Conservation (phyloP, 2,888 invertebrate genomes). For the Erannis defoliaria region DNA sequence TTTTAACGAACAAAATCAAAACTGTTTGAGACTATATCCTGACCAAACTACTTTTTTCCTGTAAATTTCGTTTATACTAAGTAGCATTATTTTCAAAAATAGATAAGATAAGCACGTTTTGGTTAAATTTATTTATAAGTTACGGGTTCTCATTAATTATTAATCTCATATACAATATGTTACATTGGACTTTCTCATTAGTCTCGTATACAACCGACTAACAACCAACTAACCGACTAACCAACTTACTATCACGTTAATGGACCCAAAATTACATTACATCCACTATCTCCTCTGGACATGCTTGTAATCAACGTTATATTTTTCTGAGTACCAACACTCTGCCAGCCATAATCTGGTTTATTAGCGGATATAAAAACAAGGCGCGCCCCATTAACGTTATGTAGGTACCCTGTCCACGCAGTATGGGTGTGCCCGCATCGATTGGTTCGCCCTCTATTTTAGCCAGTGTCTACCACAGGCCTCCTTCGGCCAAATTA, state of each 20-base stretch:
- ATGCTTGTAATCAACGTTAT: constrained; percentile 31
- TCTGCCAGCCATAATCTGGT: constrained; percentile 62
- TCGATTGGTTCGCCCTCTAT: constrained; percentile 60
- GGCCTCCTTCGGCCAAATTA: constrained; percentile 27
- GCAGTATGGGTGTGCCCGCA: constrained; percentile 64
- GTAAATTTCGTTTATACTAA: not conserved
- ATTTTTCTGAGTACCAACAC: constrained; percentile 44
- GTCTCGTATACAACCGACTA: constrained; percentile 5
- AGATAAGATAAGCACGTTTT: too few relatives aligned
- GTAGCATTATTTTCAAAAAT: not conserved
- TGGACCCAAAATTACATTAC: constrained; percentile 14
- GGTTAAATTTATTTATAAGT: not conserved
- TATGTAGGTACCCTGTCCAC: constrained; percentile 63
- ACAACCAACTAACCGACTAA: constrained; percentile 13
- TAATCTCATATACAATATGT: too few relatives aligned
- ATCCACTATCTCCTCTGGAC: constrained; percentile 11
- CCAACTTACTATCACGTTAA: constrained; percentile 10
- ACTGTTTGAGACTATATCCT: not conserved
- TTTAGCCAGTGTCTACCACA: constrained; percentile 18
- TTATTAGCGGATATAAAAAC: constrained; percentile 65
- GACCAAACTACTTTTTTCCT: not conserved
- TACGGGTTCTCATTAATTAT: too few relatives aligned
- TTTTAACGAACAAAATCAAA: not conserved
- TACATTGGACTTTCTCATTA: constrained; percentile 6
- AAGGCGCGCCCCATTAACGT: constrained; percentile 71